Evolutionary conservation across 2,797 vertebrate genomes (phyloP), one percentile per base, ranked within the genome.

Genomic region (Sebastes oblongus): DNA sequence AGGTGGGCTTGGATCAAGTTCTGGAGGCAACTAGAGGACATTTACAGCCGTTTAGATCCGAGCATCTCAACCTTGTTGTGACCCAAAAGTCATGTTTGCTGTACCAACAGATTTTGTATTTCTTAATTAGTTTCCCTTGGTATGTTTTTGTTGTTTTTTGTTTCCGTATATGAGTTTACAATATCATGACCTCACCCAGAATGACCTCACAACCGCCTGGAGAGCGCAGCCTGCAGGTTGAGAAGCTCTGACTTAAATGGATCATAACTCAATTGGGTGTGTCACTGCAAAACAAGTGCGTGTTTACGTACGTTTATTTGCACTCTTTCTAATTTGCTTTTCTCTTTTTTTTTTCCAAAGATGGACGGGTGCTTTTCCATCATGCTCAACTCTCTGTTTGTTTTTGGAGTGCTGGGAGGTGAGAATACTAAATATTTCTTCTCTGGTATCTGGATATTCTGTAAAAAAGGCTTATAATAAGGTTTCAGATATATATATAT

Each of bases 381-480:
- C 86, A 95, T 94, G 93, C 59, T 91, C 75, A 92, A 80, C 52
- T 78, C 66, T 79, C 81, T 94, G 79, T 86, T 93, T 84, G 46
- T 92, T 22, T 90, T 6, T 61, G 89, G 89, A 80, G 60, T 92
- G 11, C 81, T 95, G 60, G 93, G 87, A 93, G 91, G 94, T 95
- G 59, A 91, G 90, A 73, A 66, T 10, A 14, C 18, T 32, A 3
- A 25, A 8, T 39, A 24, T 65, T 36, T 58, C 7, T 39, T 25
- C 4, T 24, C 24, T 34, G 16, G 1, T 66, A 30, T 36, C 3
- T 54, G 8, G 22, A 74, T 7, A 61, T 8, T 34, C 3, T 20
- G 20, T 46, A 10, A 22, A n/a, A 20, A 12, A 24, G 5, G 10
- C 11, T 54, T 9, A 34, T 18, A 34, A 18, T 54, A 22, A 11